Percentiles rank a stretch among this genome's conserved stretches.
These are phyloP conservation scores for Falco berigora DNA, from an alignment of 2,797 vertebrate species.

Conservation along the genomic window DNA sequence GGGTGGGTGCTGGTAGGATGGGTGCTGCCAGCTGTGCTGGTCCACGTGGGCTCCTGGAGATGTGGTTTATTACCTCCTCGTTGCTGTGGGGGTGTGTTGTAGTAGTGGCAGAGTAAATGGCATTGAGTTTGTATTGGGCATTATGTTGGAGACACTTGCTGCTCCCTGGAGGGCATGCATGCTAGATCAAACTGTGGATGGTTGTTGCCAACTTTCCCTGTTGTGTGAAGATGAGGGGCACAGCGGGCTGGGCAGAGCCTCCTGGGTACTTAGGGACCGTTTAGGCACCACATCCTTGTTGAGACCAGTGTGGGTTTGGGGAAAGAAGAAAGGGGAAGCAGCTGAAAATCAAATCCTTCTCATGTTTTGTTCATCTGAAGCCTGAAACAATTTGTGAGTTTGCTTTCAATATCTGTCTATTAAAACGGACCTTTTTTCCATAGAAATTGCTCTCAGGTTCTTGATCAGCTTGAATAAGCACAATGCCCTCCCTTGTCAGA, in stretches of 20 bases:
- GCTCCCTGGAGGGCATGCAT: not conserved
- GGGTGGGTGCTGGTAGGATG: not conserved
- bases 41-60: not conserved
- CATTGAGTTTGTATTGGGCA: not conserved
- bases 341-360: not conserved
- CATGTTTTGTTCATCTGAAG: not conserved
- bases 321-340: not conserved
- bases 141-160: not conserved
- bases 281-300: not conserved
- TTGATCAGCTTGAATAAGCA: constrained; percentile 34
- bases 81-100: fast-evolving
- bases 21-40: not conserved
- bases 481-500: not conserved
- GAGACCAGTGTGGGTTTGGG: not conserved
- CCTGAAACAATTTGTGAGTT: not conserved
- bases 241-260: not conserved
- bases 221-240: not conserved
- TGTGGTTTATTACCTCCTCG: not conserved
- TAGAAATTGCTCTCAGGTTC: constrained; percentile 14
- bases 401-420: not conserved
- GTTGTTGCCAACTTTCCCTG: not conserved
- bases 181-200: not conserved
- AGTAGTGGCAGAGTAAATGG: not conserved
- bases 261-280: not conserved
- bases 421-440: not conserved